Evolutionary conservation across 2,113 vertebrate species (phyloP).

Genomic region (Malurus melanocephalus): DNA sequence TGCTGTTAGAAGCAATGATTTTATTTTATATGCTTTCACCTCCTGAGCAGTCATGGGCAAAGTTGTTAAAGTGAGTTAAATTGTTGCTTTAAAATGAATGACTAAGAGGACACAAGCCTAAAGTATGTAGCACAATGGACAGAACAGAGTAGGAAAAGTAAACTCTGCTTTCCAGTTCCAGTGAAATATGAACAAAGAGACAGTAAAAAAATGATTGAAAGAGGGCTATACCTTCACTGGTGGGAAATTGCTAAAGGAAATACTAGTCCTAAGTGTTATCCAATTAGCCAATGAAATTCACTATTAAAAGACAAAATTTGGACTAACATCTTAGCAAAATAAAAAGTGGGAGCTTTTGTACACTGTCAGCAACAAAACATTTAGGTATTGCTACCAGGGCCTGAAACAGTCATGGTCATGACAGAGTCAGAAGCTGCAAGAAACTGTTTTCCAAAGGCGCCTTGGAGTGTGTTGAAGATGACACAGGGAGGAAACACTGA

Average conservation of each 20-base stretch:
- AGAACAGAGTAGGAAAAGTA: neutral
- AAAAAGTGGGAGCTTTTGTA: neutral
- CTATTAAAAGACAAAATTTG: neutral
- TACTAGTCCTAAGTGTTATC: neutral
- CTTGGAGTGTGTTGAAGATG: neutral
- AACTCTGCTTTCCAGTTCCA: neutral
- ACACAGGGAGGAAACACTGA: neutral
- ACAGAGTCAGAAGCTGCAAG: neutral
- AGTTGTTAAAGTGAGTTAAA: neutral
- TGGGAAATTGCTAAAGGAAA: neutral
- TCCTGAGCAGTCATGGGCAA: neutral
- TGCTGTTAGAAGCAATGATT: neutral
- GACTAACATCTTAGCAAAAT: neutral
- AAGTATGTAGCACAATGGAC: neutral
- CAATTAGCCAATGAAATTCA: neutral
- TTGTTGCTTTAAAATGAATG: neutral
- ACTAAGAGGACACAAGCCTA: neutral
- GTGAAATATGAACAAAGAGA: neutral
- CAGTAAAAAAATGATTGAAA: neutral
- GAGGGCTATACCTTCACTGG: neutral
- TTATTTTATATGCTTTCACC: neutral
- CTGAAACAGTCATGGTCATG: neutral
- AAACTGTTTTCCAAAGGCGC: neutral
- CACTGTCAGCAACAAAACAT: neutral
- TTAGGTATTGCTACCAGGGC: neutral